phyloP scores from a whole-genome alignment of 2,888 invertebrate species.

The Kryphioiulus occultus region DNA sequence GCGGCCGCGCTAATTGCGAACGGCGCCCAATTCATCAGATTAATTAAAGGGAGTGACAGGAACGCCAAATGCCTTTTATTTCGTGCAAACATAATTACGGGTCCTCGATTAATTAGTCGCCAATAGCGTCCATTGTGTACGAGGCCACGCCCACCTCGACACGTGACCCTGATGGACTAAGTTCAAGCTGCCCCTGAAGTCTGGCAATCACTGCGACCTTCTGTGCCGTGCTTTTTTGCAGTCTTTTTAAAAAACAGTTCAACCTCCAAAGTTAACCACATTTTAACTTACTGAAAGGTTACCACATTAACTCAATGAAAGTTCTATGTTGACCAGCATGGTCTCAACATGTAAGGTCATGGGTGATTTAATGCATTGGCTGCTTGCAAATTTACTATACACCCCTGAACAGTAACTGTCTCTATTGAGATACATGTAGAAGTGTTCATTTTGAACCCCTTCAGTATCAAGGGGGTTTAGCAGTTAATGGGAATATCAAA shows the following conservation, averaged over 20 bases:
- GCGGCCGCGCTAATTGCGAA: neutral
- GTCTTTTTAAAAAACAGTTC: neutral
- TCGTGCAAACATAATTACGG: conserved; percentile 29
- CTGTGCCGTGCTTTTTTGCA: neutral
- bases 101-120: conserved; percentile 1
- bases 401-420: no score
- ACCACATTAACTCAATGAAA: no score
- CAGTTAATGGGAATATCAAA: no score
- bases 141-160: neutral
- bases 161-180: neutral
- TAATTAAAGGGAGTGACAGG: conserved; percentile 35
- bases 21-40: conserved; percentile 25
- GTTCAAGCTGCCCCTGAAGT: neutral
- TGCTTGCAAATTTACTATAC: no score
- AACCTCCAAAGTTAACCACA: no score
- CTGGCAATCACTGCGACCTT: neutral
- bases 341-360: no score
- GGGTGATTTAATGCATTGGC: no score
- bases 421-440: no score
- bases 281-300: no score
- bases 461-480: no score
- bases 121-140: neutral
- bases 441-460: no score
- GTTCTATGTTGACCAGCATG: no score
- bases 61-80: neutral